phyloP scores from a whole-genome alignment of 2,797 vertebrate genomes.

The Kryptolebias ocellatus region DNA sequence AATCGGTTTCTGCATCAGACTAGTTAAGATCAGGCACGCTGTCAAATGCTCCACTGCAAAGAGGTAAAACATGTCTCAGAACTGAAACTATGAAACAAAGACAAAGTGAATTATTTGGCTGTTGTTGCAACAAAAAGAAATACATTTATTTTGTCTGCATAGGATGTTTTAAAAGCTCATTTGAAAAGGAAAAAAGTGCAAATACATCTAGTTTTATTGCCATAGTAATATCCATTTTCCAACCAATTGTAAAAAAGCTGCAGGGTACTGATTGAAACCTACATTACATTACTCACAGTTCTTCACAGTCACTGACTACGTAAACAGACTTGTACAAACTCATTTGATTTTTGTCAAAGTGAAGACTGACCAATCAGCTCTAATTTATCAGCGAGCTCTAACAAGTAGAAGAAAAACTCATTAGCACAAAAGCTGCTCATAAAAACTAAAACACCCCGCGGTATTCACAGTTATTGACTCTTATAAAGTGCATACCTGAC shows the following conservation, averaged over 20 bases:
- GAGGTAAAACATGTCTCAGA: slow-evolving; percentile 15
- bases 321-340: too few species aligned
- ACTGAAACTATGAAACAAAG: slow-evolving; percentile 11
- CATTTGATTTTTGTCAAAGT: too few species aligned
- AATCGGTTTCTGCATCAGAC: slow-evolving; percentile 70
- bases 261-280: background rate
- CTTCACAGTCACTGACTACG: too few species aligned
- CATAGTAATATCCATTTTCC: background rate
- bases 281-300: slow-evolving; percentile 10
- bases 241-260: slow-evolving; percentile 1
- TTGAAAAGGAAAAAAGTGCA: too few species aligned
- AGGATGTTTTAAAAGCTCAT: too few species aligned
- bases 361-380: background rate
- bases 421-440: too few species aligned
- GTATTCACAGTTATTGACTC: too few species aligned
- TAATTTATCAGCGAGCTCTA: too few species aligned
- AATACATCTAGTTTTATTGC: too few species aligned
- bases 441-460: too few species aligned
- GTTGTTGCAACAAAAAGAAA: background rate
- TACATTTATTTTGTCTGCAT: background rate
- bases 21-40: slow-evolving; percentile 55
- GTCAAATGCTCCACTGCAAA: slow-evolving; percentile 40
- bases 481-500: too few species aligned
- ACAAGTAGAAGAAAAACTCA: too few species aligned
- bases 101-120: background rate